phyloP scores from a whole-genome alignment of 2,888 invertebrate genomes.

The Campopleginae sp. region DNA sequence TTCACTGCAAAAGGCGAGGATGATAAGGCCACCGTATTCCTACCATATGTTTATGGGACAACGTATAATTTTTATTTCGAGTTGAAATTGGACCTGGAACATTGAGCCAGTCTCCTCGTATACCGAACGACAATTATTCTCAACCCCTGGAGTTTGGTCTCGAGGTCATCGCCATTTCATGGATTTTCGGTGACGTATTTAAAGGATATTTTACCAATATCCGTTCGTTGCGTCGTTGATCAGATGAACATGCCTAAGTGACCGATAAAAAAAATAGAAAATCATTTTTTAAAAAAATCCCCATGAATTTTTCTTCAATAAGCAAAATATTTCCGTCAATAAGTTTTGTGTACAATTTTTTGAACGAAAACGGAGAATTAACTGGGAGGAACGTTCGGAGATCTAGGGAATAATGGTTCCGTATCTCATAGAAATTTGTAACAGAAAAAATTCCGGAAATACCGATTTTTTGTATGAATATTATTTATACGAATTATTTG shows the following conservation, averaged over 20 bases:
- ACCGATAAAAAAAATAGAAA: background rate
- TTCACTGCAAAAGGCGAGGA: conserved; percentile 55
- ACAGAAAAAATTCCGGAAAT: background rate
- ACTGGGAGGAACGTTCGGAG: background rate
- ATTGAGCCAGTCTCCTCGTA: background rate
- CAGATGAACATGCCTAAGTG: too few relatives aligned
- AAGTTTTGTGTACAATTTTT: background rate
- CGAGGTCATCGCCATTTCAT: too few relatives aligned
- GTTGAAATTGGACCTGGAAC: background rate
- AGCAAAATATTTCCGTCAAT: background rate
- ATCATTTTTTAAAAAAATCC: too few relatives aligned
- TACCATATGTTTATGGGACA: background rate
- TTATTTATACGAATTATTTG: background rate
- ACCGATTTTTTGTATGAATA: background rate
- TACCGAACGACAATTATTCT: too few relatives aligned
- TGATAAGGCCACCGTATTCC: conserved; percentile 42
- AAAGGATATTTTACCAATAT: too few relatives aligned
- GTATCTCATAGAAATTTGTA: background rate
- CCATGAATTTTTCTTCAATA: background rate
- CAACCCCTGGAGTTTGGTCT: too few relatives aligned
- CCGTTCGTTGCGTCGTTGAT: too few relatives aligned
- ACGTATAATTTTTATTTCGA: background rate
- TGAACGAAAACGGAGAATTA: background rate
- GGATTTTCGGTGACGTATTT: too few relatives aligned
- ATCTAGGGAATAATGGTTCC: background rate